Base-by-base conservation (phyloP, 2,113 vertebrate genomes). In the Lota lota region DNA sequence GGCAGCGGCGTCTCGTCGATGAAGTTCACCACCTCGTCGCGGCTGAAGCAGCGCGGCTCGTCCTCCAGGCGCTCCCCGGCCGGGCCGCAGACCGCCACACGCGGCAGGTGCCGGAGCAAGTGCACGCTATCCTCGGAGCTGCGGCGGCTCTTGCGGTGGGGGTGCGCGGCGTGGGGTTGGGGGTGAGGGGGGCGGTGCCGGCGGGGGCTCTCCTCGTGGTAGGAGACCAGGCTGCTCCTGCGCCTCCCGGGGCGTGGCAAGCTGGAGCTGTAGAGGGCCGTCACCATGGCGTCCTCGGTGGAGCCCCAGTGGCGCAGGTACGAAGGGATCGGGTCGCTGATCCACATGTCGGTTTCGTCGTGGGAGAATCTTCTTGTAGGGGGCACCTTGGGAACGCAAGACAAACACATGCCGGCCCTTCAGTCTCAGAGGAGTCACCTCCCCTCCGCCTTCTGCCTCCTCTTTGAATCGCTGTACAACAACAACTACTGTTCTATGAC, bases 331-430 rank as follows among this genome's bases (percentile, higher is more conserved):
- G 84, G 93, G 66, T 93, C 87, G 40, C 86, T 90, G 40, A 92
- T 94, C 95, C 95, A 96, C 88, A 95, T 91, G 76, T 96, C 94
- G 56, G 92, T 94, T 83, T 97, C 96, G 78, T 97, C 96, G 81
- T 96, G 95, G 79, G 96, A 97, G 90, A 92, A 94, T 87, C 96
- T 94, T 89, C 96, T 91, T 85, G 93, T 93, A 87, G 94, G 92
- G 63, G 96, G 96, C 87, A 97, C 96, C 96, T 97, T 47, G 3
- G 58, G 12, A 22, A 78, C 36, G 74, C 66, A 76, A 87, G 64
- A 89, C 85, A 84, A 75, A 84, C 63, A 78, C 18, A 14, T 18
- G n/a, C 77, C 66, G 69, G 58, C n/a, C 53, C 14, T 59, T 85
- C 66, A 76, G 65, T 59, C 33, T 47, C 22, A 6, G 28, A 20